Conservation (phyloP, 2,888 invertebrate species). For the Drosophila imparisetae region DNA sequence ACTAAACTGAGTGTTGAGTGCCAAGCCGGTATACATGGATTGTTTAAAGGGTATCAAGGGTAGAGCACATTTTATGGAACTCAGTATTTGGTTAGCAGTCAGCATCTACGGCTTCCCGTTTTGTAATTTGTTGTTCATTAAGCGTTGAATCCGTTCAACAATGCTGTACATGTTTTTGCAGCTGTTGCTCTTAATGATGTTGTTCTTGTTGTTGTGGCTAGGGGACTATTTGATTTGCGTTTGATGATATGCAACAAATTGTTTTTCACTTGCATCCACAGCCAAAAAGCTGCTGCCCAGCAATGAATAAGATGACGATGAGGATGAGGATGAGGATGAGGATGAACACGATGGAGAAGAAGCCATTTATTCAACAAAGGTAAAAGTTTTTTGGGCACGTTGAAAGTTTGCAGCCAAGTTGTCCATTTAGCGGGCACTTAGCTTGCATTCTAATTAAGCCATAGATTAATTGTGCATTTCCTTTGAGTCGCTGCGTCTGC, state of each 20-base stretch:
- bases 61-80: slow-evolving; percentile 12
- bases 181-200: slow-evolving; percentile 2
- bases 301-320: background rate
- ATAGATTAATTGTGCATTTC: slow-evolving; percentile 59
- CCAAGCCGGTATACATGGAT: background rate
- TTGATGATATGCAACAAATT: slow-evolving; percentile 46
- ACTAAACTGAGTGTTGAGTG: background rate
- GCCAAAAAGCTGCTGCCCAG: background rate
- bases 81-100: slow-evolving; percentile 30
- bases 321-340: too few relatives aligned
- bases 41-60: slow-evolving; percentile 4
- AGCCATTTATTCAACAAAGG: slow-evolving; percentile 14
- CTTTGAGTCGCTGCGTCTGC: slow-evolving; percentile 32
- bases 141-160: slow-evolving; percentile 9
- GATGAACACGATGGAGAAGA: background rate
- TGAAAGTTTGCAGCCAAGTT: slow-evolving; percentile 35
- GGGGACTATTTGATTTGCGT: slow-evolving; percentile 38
- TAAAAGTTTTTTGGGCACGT: slow-evolving; percentile 41
- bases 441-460: slow-evolving; percentile 63
- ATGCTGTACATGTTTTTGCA: slow-evolving; percentile 12
- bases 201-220: slow-evolving; percentile 10
- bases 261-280: slow-evolving; percentile 36
- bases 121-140: slow-evolving; percentile 17
- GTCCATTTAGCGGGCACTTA: slow-evolving; percentile 30
- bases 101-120: background rate